phyloP scores from a whole-genome alignment of 2,797 vertebrate species.

The Notoglanidium macrostoma region DNA sequence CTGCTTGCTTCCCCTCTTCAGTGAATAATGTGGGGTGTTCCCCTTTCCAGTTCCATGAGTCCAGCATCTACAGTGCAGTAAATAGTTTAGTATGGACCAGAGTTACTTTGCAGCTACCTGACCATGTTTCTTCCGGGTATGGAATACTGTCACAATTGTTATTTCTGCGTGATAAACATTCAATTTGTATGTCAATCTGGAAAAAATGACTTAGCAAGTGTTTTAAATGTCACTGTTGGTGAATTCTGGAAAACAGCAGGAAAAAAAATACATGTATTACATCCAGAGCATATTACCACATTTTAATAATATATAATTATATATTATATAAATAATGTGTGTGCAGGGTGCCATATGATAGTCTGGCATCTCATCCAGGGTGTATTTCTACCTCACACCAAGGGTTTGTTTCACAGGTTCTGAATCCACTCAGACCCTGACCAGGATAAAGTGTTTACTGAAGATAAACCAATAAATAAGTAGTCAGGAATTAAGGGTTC shows the following conservation, averaged over 20 bases:
- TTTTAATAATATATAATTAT: too few relatives aligned
- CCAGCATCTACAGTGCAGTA: slow-evolving; percentile 94
- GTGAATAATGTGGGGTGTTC: slow-evolving; percentile 96
- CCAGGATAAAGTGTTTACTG: too few relatives aligned
- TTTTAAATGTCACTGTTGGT: not conserved
- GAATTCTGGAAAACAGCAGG: not conserved
- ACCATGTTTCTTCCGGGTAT: slow-evolving; percentile 96
- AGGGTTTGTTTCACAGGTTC: too few relatives aligned
- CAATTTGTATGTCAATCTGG: not conserved
- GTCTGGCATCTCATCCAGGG: not conserved
- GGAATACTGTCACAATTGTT: not conserved
- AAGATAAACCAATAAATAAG: too few relatives aligned
- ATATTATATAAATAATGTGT: too few relatives aligned
- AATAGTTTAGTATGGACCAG: slow-evolving; percentile 95
- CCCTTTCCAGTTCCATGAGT: slow-evolving; percentile 97
- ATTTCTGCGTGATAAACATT: not conserved
- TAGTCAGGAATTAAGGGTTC: too few relatives aligned
- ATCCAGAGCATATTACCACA: not conserved
- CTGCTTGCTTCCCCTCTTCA: slow-evolving; percentile 94
- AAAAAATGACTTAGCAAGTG: not conserved
- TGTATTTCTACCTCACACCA: too few relatives aligned
- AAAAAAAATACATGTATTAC: not conserved
- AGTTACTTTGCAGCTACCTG: slow-evolving; percentile 93
- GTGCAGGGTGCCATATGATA: not conserved
- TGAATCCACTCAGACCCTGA: too few relatives aligned